Base-by-base conservation (phyloP, 2,797 vertebrate genomes). In the Hafferia zeledoni region DNA sequence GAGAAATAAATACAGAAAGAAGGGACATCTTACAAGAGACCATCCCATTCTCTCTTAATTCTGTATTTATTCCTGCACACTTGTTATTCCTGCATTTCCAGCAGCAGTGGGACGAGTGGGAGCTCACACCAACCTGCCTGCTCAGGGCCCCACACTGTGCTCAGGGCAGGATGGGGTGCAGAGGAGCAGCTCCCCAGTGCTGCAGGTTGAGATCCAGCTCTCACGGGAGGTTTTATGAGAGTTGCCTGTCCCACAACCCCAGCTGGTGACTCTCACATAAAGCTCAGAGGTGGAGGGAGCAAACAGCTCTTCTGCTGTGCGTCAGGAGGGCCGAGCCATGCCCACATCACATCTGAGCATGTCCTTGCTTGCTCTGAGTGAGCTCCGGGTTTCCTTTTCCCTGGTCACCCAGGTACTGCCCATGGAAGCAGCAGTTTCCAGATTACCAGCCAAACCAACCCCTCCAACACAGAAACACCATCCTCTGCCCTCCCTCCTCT, bases 111-210 rank as follows among this genome's bases (percentile, higher is more conserved):
- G 46, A 4, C 5, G 50, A 47, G 55, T 5, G 2, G 50, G 31
- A 47, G 65, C 84, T 30, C 41, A 11, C n/a, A 6, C 9, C 3
- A 3, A 2, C 27, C 67, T 43, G 50, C 33, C 49, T 0, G 5
- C 49, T 61, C 44, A 7, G 6, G 24, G 52, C 43, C 25, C 57
- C 22, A 16, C 5, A 10, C 55, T 3, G 3, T 31, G 31, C 12
- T 63, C 33, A 20, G 53, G 44, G 10, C 13, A 44, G n/a, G 25
- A 19, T 5, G 27, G 52, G 53, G 15, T 9, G n/a, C 3, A 2
- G 44, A 57, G 28, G 12, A 74, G 43, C 81, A 46, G 92, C 44
- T 83, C 23, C 56, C 41, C 0, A 0, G 2, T 0, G 0, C 83
- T 41, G 28, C 8, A 24, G 47, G 4, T 89, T 24, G 71, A 43